Evolutionary conservation across 2,113 vertebrate genomes (phyloP), one percentile per base, ranked within the genome.

Genomic region (Halcyon senegalensis): DNA sequence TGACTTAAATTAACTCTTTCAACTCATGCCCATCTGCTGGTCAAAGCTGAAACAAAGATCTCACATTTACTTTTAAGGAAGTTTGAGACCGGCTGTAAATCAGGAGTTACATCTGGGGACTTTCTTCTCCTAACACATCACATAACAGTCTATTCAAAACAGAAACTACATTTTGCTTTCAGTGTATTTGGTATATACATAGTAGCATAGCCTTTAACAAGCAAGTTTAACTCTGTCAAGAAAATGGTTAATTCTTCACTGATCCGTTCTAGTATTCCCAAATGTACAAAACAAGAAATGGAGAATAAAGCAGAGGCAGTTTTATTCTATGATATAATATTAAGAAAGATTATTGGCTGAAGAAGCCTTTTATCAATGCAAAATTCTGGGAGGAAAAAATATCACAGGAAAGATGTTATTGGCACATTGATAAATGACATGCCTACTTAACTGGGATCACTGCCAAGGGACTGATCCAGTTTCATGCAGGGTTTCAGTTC

Each of bases 351-450:
- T 90, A 85, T 66, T 89, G 69, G 80, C 20, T 69, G 59, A 79
- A 87, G 48, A 73, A 91, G 37, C 24, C 62, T 94, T 94, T 91
- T 92, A 87, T 85, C 74, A 95, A 87, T 74, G 84, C 44, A 94
- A 93, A 93, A 95, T 84, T 94, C n/a, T 2, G 30, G 13, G n/a
- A 90, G 37, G 69, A 92, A 96, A 96, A 96, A 94, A 76, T 60
- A 93, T 66, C 62, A 82, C 63, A 74, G 87, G 89, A 94, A 92
- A 9, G 3, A 69, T 83, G 79, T 79, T 95, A 96, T 92, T 96
- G 96, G 95, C 91, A 92, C 74, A 66, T 73, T 96, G 91, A 96
- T 93, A 96, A 96, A 96, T 89, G 44, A 77, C 87, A 94, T 79
- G 66, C 70, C 55, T 93, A 41, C 92, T 89, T 83, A 77, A 62